Base-by-base conservation (phyloP, 2,888 invertebrate genomes). In the Vandiemenella viatica region DNA sequence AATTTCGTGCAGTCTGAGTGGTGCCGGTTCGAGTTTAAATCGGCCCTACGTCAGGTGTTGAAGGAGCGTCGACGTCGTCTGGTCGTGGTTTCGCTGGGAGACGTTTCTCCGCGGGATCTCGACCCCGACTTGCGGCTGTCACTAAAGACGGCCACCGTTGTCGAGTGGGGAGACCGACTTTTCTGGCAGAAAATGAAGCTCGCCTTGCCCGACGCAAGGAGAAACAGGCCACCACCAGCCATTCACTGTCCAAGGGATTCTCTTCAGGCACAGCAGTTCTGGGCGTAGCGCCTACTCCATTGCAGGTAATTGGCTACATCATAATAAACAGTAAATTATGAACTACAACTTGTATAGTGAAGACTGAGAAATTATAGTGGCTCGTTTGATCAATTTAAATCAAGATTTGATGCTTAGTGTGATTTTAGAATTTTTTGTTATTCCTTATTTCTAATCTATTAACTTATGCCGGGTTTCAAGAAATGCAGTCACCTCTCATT, bases 141-240 rank as follows among this genome's bases (percentile, higher is more conserved):
- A 68, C 75, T 95, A 62, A 83, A 91, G 62, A 85, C 88, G 53
- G 88, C 89, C 70, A 88, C 89, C 59, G 85, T 89, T 66, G 81
- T 96, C 63, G 86, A 88, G 66, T 90, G 88, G 84, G 88, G 88
- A 55, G 93, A 96, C 69, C 83, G 87, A 65, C 81, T 89, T 64
- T 96, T 96, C 73, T 96, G 96, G 96, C 90, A 92, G 64, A 93
- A 95, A 69, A 72, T 96, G 55, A 80, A 86, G 63, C 88, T 88
- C 63, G 86, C 90, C 48, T 80, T 93, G 79, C 92, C 92, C 51
- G 86, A 87, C 67, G 52, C 52, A 21, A 10, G 51, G 53, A 20
- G 51, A 8, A 17, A 4, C 38, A 8, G 38, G 38, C 16, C 17
- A 38, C 38, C 16, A 38, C 8, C 16, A 8, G 38, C 16, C 38